These are phyloP conservation scores for Drosophila baimaii DNA, from an alignment of 1,140 invertebrate genomes.

Conservation along the genomic window DNA sequence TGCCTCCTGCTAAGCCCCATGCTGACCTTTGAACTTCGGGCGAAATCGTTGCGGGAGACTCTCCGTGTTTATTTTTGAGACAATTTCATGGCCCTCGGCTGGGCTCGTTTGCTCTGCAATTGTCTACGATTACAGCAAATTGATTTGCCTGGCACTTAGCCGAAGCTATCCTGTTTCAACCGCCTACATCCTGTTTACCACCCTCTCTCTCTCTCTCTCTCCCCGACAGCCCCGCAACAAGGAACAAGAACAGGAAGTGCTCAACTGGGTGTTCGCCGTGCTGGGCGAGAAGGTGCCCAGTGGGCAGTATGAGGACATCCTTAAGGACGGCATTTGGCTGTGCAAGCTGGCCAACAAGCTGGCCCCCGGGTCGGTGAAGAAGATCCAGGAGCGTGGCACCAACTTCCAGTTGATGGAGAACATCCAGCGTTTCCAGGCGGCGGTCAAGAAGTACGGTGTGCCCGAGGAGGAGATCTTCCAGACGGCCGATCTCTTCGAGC, in stretches of 20 bases:
- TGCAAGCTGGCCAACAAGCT: conserved; percentile 98
- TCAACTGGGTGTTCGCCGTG: conserved; percentile 96
- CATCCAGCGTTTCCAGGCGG: conserved; percentile 97
- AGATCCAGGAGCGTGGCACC: conserved; percentile 97
- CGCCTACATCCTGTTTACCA: conserved; percentile 19
- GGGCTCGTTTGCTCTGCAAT: conserved; percentile 27
- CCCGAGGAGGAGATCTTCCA: conserved; percentile 99
- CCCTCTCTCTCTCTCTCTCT: conserved; percentile 59
- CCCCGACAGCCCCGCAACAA: conserved; percentile 94
- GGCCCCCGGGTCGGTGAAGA: conserved; percentile 96
- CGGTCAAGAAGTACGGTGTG: conserved; percentile 96
- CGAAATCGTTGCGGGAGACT: conserved; percentile 22
- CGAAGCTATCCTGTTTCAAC: conserved; percentile 54
- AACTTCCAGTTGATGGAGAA: conserved; percentile 99
- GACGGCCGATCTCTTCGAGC: conserved; percentile 98
- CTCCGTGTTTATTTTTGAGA: conserved; percentile 50
- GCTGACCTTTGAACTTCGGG: conserved; percentile 44
- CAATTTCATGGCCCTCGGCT: conserved; percentile 25
- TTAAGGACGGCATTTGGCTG: conserved; percentile 95
- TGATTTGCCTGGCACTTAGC: conserved; percentile 60
- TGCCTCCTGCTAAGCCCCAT: conserved; percentile 14
- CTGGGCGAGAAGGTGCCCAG: conserved; percentile 93
- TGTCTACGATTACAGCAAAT: conserved; percentile 62
- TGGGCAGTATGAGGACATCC: conserved; percentile 94
- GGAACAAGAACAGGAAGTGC: conserved; percentile 95